Evolutionary conservation across 2,888 invertebrate genomes (phyloP), one percentile per base, ranked within the genome.

Genomic region (Agrochola litura): DNA sequence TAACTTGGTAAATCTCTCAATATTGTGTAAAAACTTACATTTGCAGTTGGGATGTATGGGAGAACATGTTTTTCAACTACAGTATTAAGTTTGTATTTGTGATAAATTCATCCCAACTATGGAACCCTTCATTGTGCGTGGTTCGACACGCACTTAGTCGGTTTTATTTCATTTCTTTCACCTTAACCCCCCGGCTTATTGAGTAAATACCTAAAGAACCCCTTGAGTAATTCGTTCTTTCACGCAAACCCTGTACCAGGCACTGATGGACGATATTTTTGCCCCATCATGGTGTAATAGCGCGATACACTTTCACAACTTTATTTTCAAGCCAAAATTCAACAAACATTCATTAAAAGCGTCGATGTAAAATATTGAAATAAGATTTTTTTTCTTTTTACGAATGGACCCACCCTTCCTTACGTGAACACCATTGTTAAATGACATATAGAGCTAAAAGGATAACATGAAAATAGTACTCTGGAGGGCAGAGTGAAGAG

Each of bases 231-330:
- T 73, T 61, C 16, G 41, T 69, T 76, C 19, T 25, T 72, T 84
- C 74, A 79, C 84, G 86, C 72, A 76, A 81, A 52, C 70, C 46
- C 70, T 72, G 86, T 84, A 58, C 84, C 84, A 65, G 84, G 84
- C 64, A 84, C 86, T 66, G 86, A 75, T 65, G 49, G 58, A 82
- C 67, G 71, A 56, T 25, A 16, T 72, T 76, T 86, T 73, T 56
- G 52, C 68, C 73, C 73, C 69, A 84, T 85, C 76, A 77, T 43
- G 41, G 69, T 72, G 74, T 86, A 75, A 79, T 71, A 46, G 65
- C 43, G 60, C n/a, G 79, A 60, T 77, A 60, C 54, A 79, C 30
- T 22, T 52, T 67, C 78, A 84, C 78, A 25, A 54, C 10, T 78
- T 73, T 41, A n/a, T 79, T 70, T 49, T 30, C 41, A 6, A 30